Evolutionary conservation across 2,113 vertebrate species (phyloP).

Genomic region (Actenoides lindsayi): DNA sequence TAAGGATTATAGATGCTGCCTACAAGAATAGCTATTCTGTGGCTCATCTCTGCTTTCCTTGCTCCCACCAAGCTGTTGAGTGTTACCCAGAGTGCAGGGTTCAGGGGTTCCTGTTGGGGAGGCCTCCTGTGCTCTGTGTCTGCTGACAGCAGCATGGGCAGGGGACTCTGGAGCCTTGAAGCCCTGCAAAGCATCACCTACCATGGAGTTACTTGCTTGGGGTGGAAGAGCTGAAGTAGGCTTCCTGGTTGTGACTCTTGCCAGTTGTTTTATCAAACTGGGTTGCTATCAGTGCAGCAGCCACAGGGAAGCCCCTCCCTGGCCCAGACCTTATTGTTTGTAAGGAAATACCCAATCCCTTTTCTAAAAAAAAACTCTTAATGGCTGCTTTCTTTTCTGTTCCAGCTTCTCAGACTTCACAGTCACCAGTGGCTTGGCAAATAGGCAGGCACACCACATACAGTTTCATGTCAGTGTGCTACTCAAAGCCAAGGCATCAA

Average conservation of each 20-base stretch:
- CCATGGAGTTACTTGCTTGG: not conserved
- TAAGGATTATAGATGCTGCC: not conserved
- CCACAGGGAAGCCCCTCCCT: not conserved
- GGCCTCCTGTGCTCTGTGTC: not conserved
- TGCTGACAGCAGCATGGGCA: not conserved
- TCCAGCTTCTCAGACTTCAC: not conserved
- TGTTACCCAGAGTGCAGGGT: not conserved
- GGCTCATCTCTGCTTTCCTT: not conserved
- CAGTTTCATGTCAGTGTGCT: not conserved
- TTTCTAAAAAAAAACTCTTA: not conserved
- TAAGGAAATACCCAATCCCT: not conserved
- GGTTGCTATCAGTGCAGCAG: not conserved
- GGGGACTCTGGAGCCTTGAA: not conserved
- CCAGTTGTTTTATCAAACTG: not conserved
- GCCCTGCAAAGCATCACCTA: not conserved
- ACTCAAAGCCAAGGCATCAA: not conserved
- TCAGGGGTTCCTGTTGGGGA: not conserved
- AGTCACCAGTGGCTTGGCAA: not conserved
- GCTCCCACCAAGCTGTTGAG: not conserved
- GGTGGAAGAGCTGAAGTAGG: not conserved
- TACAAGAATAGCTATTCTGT: not conserved
- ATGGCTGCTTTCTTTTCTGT: not conserved
- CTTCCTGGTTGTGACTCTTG: not conserved
- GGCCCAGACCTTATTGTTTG: not conserved
- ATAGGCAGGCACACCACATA: not conserved